Evolutionary conservation across 2,888 invertebrate genomes (phyloP).

Genomic region (Heteromyza rotundicornis): DNA sequence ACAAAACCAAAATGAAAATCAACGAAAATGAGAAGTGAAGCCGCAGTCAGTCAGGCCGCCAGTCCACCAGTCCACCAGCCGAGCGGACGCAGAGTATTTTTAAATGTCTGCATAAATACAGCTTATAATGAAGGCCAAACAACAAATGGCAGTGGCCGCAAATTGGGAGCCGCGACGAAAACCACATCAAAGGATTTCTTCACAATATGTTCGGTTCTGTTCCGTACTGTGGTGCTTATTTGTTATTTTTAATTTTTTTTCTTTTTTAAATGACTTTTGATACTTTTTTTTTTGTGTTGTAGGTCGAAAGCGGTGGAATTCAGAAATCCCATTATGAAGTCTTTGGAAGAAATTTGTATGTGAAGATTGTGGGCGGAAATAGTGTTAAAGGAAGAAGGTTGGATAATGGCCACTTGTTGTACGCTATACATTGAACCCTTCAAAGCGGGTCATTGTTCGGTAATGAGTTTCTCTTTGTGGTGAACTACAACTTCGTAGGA

Average conservation of each 20-base stretch:
- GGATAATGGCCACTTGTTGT: slow-evolving; percentile 25
- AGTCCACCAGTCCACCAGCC: no score
- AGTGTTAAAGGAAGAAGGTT: no score
- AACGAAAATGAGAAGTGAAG: slow-evolving; percentile 6
- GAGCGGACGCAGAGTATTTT: no score
- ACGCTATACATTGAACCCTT: slow-evolving; percentile 11
- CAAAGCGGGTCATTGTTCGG: no score
- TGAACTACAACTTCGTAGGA: no score
- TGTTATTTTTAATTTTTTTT: slow-evolving; percentile 28
- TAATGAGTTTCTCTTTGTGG: no score
- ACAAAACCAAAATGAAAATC: background rate
- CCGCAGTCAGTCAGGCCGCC: no score
- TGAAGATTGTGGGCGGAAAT: no score
- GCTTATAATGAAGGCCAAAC: background rate
- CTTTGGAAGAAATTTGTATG: no score
- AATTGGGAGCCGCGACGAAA: background rate
- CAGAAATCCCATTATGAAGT: no score
- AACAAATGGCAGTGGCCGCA: background rate
- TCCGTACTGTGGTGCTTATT: no score
- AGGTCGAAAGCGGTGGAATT: no score
- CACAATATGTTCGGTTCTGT: background rate
- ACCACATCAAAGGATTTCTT: slow-evolving; percentile 28
- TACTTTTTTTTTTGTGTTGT: slow-evolving; percentile 17
- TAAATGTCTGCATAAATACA: slow-evolving; percentile 12
- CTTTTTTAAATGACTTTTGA: slow-evolving; percentile 27